Evolutionary conservation across 2,797 vertebrate genomes (phyloP).

Genomic region (Cheirogaleus major): DNA sequence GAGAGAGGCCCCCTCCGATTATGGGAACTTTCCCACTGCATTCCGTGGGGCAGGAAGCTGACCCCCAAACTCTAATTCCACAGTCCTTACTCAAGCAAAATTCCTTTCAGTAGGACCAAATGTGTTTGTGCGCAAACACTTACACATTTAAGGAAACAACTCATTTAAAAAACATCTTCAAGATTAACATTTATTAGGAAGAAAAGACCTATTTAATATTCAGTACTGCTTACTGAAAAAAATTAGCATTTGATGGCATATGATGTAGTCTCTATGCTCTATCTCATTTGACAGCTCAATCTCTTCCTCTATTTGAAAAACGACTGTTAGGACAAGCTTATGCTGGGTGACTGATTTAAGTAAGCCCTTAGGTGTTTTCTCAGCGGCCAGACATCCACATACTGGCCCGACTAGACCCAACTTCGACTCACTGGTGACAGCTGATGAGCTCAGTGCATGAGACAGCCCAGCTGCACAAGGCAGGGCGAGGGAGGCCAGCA

Average conservation of each 20-base stretch:
- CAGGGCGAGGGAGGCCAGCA: background rate
- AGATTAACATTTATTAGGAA: background rate
- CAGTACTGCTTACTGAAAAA: background rate
- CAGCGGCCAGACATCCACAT: background rate
- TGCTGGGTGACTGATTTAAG: background rate
- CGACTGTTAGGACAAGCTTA: background rate
- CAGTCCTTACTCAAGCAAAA: constrained; percentile 66
- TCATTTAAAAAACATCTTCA: background rate
- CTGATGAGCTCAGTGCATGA: constrained; percentile 1
- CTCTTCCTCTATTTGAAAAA: background rate
- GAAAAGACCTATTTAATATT: background rate
- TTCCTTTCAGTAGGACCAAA: constrained; percentile 59
- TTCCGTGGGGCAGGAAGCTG: constrained; percentile 63
- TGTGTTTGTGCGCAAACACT: background rate
- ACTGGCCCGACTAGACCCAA: background rate
- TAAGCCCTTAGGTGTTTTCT: background rate
- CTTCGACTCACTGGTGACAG: background rate
- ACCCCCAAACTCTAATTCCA: constrained; percentile 72
- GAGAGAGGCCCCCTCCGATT: background rate
- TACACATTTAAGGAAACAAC: constrained; percentile 35
- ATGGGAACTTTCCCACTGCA: constrained; percentile 67
- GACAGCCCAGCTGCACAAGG: background rate
- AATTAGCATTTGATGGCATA: background rate
- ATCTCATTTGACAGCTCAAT: background rate
- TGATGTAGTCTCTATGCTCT: background rate